These are phyloP conservation scores for Actinia tenebrosa DNA, from an alignment of 64 coral and sea anemone species.

Conservation along the genomic window DNA sequence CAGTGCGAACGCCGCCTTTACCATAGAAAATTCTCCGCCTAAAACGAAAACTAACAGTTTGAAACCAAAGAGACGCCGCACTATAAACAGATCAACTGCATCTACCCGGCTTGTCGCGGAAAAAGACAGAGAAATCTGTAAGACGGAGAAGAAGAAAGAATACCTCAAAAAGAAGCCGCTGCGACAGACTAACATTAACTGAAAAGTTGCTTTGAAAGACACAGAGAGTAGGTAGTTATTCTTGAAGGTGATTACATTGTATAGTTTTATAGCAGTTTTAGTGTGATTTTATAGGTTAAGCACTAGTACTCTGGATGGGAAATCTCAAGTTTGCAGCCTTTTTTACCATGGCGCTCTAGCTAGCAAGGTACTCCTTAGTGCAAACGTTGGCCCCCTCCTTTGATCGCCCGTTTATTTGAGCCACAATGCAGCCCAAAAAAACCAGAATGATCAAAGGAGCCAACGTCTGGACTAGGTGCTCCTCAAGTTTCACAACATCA, in stretches of 20 bases:
- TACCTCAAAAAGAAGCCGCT: not conserved
- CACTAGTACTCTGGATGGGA: not conserved
- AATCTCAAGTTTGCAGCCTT: not conserved
- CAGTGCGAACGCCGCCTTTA: constrained; percentile 6
- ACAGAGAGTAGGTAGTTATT: not conserved
- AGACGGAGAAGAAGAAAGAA: constrained; percentile 30
- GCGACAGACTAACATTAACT: not conserved
- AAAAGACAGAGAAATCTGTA: constrained; percentile 24
- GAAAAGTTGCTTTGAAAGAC: not conserved
- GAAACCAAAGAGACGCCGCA: constrained; percentile 25
- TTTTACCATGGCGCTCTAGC: too few relatives aligned
- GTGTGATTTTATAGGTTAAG: not conserved
- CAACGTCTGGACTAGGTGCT: too few relatives aligned
- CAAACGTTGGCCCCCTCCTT: too few relatives aligned
- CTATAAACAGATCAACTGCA: constrained; percentile 34
- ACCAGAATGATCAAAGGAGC: too few relatives aligned
- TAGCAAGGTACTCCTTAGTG: too few relatives aligned
- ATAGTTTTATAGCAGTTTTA: not conserved
- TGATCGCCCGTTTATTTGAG: too few relatives aligned
- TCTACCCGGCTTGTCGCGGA: constrained; percentile 19
- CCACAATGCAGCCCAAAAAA: too few relatives aligned
- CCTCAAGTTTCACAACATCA: too few relatives aligned
- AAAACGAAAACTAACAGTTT: not conserved
- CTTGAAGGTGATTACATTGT: not conserved
- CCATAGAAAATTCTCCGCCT: constrained; percentile 26